These are phyloP conservation scores for Epirrita christyi DNA, from an alignment of 2,888 invertebrate species.

Conservation along the genomic window DNA sequence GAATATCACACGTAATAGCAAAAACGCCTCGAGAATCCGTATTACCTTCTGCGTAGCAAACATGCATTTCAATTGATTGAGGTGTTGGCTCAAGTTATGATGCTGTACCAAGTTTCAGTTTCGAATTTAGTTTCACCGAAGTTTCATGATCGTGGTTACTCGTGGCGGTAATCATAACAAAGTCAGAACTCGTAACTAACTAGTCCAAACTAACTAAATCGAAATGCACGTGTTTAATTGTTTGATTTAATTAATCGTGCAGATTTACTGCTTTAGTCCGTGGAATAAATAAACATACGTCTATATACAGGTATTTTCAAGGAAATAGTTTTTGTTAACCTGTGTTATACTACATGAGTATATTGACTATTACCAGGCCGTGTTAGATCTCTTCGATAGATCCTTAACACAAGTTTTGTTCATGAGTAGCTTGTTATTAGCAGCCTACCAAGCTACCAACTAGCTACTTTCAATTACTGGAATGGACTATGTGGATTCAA, in stretches of 20 bases:
- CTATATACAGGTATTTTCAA: too few relatives aligned
- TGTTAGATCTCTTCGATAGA: too few relatives aligned
- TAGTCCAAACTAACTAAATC: not conserved
- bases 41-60: not conserved
- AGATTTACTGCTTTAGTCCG: not conserved
- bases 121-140: not conserved
- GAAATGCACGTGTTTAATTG: not conserved
- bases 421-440: not conserved
- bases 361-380: too few relatives aligned
- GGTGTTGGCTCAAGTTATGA: not conserved
- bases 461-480: slow-evolving; percentile 17
- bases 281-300: not conserved
- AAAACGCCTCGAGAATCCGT: not conserved
- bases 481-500: slow-evolving; percentile 23
- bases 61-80: not conserved
- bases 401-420: not conserved
- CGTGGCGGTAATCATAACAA: not conserved
- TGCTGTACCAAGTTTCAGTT: not conserved
- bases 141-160: slow-evolving; percentile 5
- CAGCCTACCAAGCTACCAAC: not conserved
- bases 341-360: too few relatives aligned
- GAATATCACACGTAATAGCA: too few relatives aligned
- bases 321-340: too few relatives aligned
- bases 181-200: not conserved
- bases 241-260: not conserved